A percentile compares a stretch with the other conserved stretches of the same genome.
phyloP scores from a whole-genome alignment of 2,113 vertebrate genomes.

The Ammospiza caudacuta region DNA sequence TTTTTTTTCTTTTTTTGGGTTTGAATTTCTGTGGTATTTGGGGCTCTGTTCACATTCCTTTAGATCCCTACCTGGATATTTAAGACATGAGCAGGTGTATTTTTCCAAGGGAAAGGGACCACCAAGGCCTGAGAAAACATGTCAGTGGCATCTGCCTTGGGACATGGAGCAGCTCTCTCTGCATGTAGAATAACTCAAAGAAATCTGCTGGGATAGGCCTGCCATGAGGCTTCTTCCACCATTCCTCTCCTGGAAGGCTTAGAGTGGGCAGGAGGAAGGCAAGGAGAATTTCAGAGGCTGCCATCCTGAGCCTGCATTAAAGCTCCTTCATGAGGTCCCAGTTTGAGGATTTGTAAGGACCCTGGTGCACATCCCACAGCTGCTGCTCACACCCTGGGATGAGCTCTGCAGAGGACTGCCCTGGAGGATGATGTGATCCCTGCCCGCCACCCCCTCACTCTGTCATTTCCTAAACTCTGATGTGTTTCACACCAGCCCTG shows the following conservation, averaged over 20 bases:
- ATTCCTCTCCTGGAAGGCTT: not conserved
- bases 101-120: not conserved
- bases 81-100: not conserved
- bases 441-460: not conserved
- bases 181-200: not conserved
- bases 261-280: not conserved
- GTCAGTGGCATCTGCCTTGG: not conserved
- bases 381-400: constrained; percentile 18
- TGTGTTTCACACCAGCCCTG: not conserved
- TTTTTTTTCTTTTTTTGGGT: not conserved
- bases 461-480: constrained; percentile 37
- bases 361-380: not conserved
- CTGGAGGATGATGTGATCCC: not conserved
- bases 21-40: not conserved
- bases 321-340: not conserved
- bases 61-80: not conserved
- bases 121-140: not conserved
- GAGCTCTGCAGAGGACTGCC: not conserved
- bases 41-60: not conserved
- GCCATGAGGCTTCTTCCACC: not conserved
- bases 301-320: not conserved
- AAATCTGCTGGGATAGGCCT: not conserved
- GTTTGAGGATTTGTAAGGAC: not conserved
- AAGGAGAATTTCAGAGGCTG: not conserved
- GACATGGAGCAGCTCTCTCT: not conserved